Conservation (phyloP, 2,888 invertebrate species). For the Strigamia crassipes region DNA sequence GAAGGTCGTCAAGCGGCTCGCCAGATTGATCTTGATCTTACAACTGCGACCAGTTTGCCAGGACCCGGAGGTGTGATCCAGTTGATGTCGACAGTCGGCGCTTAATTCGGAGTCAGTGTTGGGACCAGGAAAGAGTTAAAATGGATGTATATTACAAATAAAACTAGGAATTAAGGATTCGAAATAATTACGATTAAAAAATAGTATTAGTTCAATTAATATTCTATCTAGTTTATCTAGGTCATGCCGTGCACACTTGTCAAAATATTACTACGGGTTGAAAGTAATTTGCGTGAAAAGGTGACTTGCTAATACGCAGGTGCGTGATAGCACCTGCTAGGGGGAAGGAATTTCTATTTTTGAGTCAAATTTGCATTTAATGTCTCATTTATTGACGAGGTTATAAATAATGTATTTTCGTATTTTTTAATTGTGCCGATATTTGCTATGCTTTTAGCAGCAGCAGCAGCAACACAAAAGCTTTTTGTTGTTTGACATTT, state of each 20-base stretch:
- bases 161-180: neutral
- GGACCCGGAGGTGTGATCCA: conserved; percentile 84
- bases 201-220: neutral
- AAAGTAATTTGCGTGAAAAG: neutral
- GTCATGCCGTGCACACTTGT: neutral
- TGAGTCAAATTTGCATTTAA: conserved; percentile 1
- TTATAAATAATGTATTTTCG: conserved; percentile 11
- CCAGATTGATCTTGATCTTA: conserved; percentile 84
- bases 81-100: conserved; percentile 49
- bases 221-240: neutral
- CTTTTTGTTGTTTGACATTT: conserved; percentile 12
- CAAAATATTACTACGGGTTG: neutral
- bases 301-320: neutral
- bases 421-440: neutral
- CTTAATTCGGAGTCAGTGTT: conserved; percentile 44
- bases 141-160: neutral
- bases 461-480: neutral
- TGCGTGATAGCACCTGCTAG: conserved; percentile 1
- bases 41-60: conserved; percentile 77
- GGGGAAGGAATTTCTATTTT: conserved; percentile 3
- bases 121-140: neutral
- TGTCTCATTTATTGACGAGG: neutral
- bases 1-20: conserved; percentile 98
- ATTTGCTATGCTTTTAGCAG: conserved; percentile 10
- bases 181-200: neutral